Percentiles rank a stretch among this genome's conserved stretches.
Evolutionary conservation across 2,888 invertebrate genomes (phyloP).

Genomic region (Sphaeridia pumilis): DNA sequence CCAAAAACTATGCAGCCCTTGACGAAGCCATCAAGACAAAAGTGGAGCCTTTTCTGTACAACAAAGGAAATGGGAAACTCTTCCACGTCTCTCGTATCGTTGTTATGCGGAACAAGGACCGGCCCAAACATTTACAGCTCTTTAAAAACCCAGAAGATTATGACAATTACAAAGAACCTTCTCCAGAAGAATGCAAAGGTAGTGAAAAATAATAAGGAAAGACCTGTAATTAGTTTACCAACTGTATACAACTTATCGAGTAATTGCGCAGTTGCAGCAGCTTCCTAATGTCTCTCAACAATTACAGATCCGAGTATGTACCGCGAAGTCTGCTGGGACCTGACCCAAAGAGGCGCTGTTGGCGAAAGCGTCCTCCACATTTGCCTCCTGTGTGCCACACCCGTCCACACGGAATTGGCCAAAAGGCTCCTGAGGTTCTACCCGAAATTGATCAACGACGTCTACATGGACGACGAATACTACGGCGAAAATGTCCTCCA

Average conservation of each 20-base stretch:
- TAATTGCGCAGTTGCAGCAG: too few species aligned
- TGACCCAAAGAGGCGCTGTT: slow-evolving; percentile 85
- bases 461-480: slow-evolving; percentile 92
- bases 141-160: slow-evolving; percentile 34
- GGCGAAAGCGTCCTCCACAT: slow-evolving; percentile 91
- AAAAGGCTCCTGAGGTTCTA: slow-evolving; percentile 81
- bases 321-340: slow-evolving; percentile 80
- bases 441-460: slow-evolving; percentile 90
- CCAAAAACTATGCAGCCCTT: slow-evolving; percentile 79
- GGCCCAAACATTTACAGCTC: slow-evolving; percentile 61
- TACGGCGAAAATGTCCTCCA: slow-evolving; percentile 94
- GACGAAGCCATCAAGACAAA: slow-evolving; percentile 86
- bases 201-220: too few species aligned
- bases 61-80: slow-evolving; percentile 80
- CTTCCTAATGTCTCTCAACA: too few species aligned
- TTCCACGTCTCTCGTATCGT: slow-evolving; percentile 83
- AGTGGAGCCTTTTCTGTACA: slow-evolving; percentile 84
- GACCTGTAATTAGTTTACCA: not conserved
- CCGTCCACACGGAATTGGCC: slow-evolving; percentile 82
- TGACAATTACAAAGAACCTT: slow-evolving; percentile 32
- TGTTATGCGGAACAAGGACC: slow-evolving; percentile 70
- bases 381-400: slow-evolving; percentile 81
- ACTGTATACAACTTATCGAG: too few species aligned
- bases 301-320: slow-evolving; percentile 42
- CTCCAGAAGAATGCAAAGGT: slow-evolving; percentile 29